A percentile compares a stretch with the other conserved stretches of the same genome.
phyloP scores from a whole-genome alignment of 2,797 vertebrate species.

The Antrozous pallidus region DNA sequence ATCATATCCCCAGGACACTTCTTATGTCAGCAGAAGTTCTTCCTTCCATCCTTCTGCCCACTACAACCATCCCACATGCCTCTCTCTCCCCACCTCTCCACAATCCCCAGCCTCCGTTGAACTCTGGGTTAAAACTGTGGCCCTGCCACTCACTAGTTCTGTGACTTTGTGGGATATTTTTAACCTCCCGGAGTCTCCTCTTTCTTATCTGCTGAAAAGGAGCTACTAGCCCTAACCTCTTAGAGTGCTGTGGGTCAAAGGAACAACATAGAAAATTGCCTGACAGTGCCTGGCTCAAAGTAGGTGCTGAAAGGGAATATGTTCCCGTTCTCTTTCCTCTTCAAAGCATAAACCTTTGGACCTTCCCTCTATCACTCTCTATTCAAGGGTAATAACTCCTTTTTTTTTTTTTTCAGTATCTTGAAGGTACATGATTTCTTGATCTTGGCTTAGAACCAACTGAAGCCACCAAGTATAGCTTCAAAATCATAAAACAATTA shows the following conservation, averaged over 20 bases:
- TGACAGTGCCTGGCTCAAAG: not conserved
- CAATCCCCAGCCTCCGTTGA: not conserved
- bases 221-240: not conserved
- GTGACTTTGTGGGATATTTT: not conserved
- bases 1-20: not conserved
- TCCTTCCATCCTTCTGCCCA: not conserved
- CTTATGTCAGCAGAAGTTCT: not conserved
- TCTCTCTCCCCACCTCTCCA: not conserved
- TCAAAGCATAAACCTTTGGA: not conserved
- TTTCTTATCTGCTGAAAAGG: not conserved
- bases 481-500: constrained; percentile 46
- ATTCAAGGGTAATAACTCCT: not conserved
- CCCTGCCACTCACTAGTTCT: not conserved
- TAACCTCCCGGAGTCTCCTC: not conserved
- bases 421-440: not conserved
- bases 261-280: not conserved
- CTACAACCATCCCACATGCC: fast-evolving
- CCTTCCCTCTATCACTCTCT: not conserved
- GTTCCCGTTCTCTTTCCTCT: not conserved
- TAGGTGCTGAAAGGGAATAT: not conserved
- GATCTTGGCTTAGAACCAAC: not conserved
- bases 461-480: not conserved
- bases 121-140: not conserved
- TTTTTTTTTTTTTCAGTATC: not conserved
- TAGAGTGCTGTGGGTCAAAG: not conserved